Percentiles rank a stretch among this genome's conserved stretches.
These are phyloP conservation scores for Allacma fusca DNA, from an alignment of 2,888 invertebrate species.

Conservation along the genomic window DNA sequence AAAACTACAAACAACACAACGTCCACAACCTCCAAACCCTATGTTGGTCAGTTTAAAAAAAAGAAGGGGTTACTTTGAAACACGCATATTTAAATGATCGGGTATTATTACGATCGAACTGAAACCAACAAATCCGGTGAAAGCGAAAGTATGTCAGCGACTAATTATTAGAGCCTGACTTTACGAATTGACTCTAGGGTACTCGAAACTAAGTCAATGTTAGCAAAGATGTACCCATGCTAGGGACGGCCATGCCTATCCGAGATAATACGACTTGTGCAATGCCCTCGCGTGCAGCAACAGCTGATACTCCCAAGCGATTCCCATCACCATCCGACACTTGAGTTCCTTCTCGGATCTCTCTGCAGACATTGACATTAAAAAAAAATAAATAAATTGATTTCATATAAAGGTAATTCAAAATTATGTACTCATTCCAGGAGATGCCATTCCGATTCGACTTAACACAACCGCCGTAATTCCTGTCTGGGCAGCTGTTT, in stretches of 20 bases:
- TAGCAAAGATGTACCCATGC: constrained; percentile 65
- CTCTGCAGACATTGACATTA: constrained; percentile 62
- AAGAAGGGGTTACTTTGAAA: too few relatives aligned
- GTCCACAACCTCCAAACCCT: too few relatives aligned
- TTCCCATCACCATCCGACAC: constrained; percentile 66
- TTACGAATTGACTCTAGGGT: too few relatives aligned
- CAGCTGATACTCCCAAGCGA: constrained; percentile 65
- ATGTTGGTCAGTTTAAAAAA: too few relatives aligned
- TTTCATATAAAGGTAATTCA: constrained; percentile 10
- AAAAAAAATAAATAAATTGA: constrained; percentile 31
- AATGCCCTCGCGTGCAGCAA: constrained; percentile 69
- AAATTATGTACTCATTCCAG: constrained; percentile 85
- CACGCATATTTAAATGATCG: too few relatives aligned
- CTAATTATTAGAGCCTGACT: too few relatives aligned
- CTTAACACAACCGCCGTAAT: constrained; percentile 89
- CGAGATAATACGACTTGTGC: constrained; percentile 68
- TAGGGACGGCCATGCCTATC: constrained; percentile 68
- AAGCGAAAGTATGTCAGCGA: too few relatives aligned
- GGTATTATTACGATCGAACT: too few relatives aligned
- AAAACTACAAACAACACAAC: too few relatives aligned
- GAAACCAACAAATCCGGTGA: too few relatives aligned
- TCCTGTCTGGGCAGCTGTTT: constrained; percentile 78
- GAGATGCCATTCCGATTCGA: constrained; percentile 89
- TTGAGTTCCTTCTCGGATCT: constrained; percentile 67
- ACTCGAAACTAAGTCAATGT: too few relatives aligned